Base-by-base conservation (phyloP, 2,113 vertebrate species). In the Coturnix japonica region DNA sequence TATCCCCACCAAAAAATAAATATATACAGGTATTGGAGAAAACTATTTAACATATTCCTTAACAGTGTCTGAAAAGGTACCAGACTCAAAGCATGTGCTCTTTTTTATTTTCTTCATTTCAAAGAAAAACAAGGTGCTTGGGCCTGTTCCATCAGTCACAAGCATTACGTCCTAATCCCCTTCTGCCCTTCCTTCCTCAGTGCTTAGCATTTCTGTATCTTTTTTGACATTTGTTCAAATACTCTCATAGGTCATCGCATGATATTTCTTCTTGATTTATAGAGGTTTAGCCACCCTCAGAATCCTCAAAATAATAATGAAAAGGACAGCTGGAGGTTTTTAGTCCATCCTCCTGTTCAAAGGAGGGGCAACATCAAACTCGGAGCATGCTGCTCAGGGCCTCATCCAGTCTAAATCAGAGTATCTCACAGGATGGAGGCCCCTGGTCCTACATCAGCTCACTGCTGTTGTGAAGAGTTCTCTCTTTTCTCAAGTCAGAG, bases 381-480 rank as follows among this genome's bases (percentile, higher is more conserved):
- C 35, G 5, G 35, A 66, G 70, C 15, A 59, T 11, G 8, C 37
- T 66, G 49, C 23, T 77, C 39, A 66, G 41, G 35, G 33, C 8
- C 31, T 63, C 51, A 81, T 39, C 5, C 21, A 66, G 44, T 31
- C n/a, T 44, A 28, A 46, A 49, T 66, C 28, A 31, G 11, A 77
- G 7, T 49, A 31, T 59, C 41, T 61, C 0, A 0, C 18, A 63
- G 60, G 49, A 61, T 1, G 2, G 23, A 20, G 20, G 12, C 2
- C 18, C 39, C n/a, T 35, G 16, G 3, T 57, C 46, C 53, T 72
- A 57, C 20, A 85, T 11, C 15, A 86, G 44, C 15, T 10, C 39
- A 76, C 8, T 4, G 4, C 0, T 9, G 0, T 0, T 18, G 6
- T 65, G 20, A 88, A 22, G 80, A 82, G 44, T 21, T 23, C 0